Conservation (phyloP, 2,888 invertebrate genomes). For the Atherix ibis region DNA sequence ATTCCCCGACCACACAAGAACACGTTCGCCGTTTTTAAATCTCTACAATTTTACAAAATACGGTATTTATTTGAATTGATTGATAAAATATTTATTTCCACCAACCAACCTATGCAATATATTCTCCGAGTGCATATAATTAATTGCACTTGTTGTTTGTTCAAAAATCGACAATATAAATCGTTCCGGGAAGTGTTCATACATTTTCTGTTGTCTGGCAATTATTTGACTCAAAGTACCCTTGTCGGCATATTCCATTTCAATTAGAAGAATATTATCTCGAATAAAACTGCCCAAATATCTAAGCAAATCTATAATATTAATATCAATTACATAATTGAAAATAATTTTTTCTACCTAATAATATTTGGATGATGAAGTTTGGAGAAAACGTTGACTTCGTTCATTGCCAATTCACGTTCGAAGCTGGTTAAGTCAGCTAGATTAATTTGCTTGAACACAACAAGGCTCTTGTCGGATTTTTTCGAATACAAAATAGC, state of each 20-base stretch:
- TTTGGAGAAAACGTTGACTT: slow-evolving; percentile 51
- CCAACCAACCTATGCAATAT: slow-evolving; percentile 37
- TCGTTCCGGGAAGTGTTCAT: slow-evolving; percentile 40
- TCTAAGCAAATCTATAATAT: slow-evolving; percentile 22
- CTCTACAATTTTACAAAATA: slow-evolving; percentile 25
- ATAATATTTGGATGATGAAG: slow-evolving; percentile 60
- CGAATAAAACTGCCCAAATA: slow-evolving; percentile 59
- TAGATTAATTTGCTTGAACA: slow-evolving; percentile 59
- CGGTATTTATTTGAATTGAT: background rate
- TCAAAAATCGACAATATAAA: slow-evolving; percentile 45
- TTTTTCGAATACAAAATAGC: slow-evolving; percentile 49
- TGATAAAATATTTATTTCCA: no score
- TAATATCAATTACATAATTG: background rate
- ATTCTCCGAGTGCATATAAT: slow-evolving; percentile 54
- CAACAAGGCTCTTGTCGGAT: slow-evolving; percentile 45
- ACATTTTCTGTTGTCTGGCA: slow-evolving; percentile 27
- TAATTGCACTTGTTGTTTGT: slow-evolving; percentile 52
- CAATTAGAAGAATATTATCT: slow-evolving; percentile 52
- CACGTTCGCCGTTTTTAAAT: slow-evolving; percentile 58
- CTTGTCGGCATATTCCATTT: slow-evolving; percentile 67
- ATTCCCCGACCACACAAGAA: slow-evolving; percentile 49
- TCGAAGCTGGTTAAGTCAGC: slow-evolving; percentile 49
- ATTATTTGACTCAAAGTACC: slow-evolving; percentile 53
- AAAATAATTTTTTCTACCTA: slow-evolving; percentile 22
- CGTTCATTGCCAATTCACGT: slow-evolving; percentile 50